Conservation (phyloP, 2,888 invertebrate species). For the Hoplodrina blanda region DNA sequence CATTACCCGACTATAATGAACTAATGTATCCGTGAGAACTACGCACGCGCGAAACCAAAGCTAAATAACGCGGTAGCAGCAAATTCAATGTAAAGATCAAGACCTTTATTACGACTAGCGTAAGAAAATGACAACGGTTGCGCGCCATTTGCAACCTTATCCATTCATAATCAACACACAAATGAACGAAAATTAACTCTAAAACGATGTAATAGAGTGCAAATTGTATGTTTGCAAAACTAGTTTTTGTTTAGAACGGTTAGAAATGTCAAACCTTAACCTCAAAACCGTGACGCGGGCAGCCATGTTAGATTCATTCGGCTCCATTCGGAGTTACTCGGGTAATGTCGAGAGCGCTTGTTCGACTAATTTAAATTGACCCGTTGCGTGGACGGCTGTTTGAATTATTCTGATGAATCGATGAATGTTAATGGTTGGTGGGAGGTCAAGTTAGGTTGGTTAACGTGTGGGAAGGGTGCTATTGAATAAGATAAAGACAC, state of each 20-base stretch:
- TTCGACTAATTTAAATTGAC: conserved; percentile 71
- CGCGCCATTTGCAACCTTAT: conserved; percentile 75
- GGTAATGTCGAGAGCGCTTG: conserved; percentile 66
- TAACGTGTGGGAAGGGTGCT: conserved; percentile 73
- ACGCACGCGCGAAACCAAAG: conserved; percentile 77
- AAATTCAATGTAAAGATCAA: conserved; percentile 89
- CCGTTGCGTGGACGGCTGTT: conserved; percentile 60
- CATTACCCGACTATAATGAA: conserved; percentile 77
- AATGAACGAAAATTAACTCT: conserved; percentile 71
- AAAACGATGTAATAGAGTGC: conserved; percentile 61
- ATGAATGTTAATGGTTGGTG: conserved; percentile 52
- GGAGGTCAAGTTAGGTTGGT: conserved; percentile 74
- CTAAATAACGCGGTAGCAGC: conserved; percentile 76
- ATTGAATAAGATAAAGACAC: conserved; percentile 83
- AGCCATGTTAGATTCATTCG: conserved; percentile 85
- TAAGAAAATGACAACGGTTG: conserved; percentile 81
- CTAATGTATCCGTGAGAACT: conserved; percentile 79
- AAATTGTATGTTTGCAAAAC: conserved; percentile 55
- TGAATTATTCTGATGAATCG: conserved; percentile 46
- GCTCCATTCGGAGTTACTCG: conserved; percentile 78
- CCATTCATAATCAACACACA: conserved; percentile 63
- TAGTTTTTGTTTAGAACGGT: conserved; percentile 79
- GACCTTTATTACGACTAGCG: conserved; percentile 79
- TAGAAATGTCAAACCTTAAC: conserved; percentile 90
- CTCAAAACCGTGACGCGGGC: conserved; percentile 88